Evolutionary conservation across 1,140 invertebrate species (phyloP), one percentile per base, ranked within the genome.

Genomic region (Anthonomus grandis): DNA sequence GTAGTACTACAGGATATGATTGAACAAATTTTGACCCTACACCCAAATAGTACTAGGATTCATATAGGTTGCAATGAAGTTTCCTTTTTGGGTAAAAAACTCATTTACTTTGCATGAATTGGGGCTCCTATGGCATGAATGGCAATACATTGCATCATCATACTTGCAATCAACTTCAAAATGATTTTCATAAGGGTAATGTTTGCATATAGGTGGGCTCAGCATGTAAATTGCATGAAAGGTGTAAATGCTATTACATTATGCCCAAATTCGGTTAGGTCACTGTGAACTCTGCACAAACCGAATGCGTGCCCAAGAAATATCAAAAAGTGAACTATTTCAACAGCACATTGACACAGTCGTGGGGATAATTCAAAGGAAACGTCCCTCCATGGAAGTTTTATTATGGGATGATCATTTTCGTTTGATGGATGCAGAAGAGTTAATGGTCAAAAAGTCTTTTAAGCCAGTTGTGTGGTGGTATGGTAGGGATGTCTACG

Each of bases 361-460:
- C 23, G 79, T 81, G 1, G 74, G 78, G 36, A 81, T 82, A 49
- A 78, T 91, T 12, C 81, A 81, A 41, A 75, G 78, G 19, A 78
- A 80, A 9, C 84, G 81, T 73, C 82, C 86, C 0, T 72, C 78
- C 3, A 18, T 69, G 8, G 48, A 39, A 47, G 75, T 91, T 15
- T 83, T 79, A 24, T 87, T 97, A 64, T 97, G 95, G 95, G 93
- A 97, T 69, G 95, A 97, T 70, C 95, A 96, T 89, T 70, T 97
- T 31, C 77, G 91, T 24, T 78, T 83, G 21, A 83, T 93, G 64
- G 79, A 81, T 12, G 69, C 81, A 57, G 74, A 79, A 46, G 74
- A 81, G 66, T 90, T 15, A 82, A 84, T 19, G 19, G 8, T 39
- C 3, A 1, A 79, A 81, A n/a, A n/a, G 23, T 78, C 87, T 45